Evolutionary conservation across 2,797 vertebrate species (phyloP).

Genomic region (Scleropages formosus): DNA sequence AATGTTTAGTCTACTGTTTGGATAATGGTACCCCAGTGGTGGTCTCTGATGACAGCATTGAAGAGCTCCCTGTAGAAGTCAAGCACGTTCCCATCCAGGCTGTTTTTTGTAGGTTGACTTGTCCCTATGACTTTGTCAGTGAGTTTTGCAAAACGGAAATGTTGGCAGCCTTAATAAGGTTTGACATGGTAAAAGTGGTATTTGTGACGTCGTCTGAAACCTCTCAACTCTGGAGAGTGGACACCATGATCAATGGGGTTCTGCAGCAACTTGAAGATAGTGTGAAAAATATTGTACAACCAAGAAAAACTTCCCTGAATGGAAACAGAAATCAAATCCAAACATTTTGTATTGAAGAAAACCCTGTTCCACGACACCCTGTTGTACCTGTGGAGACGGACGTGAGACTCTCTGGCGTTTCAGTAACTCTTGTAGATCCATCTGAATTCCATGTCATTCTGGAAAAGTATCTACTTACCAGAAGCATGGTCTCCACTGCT

Average conservation of each 20-base stretch:
- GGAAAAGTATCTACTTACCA: constrained; percentile 63
- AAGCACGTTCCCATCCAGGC: constrained; percentile 62
- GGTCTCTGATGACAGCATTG: constrained; percentile 54
- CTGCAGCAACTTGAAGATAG: constrained; percentile 46
- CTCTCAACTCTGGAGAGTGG: constrained; percentile 67
- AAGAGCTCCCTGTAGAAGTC: constrained; percentile 44
- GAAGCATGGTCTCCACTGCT: constrained; percentile 62
- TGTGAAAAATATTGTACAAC: constrained; percentile 1
- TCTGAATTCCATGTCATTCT: constrained; percentile 75
- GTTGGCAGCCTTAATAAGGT: constrained; percentile 48
- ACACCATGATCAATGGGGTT: constrained; percentile 57
- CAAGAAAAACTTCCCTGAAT: neutral
- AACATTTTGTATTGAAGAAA: neutral
- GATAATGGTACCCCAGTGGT: constrained; percentile 65
- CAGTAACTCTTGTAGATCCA: constrained; percentile 69
- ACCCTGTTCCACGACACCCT: constrained; percentile 44
- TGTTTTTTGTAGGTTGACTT: constrained; percentile 66
- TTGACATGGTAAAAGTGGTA: constrained; percentile 61
- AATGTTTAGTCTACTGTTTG: constrained; percentile 64
- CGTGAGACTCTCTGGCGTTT: constrained; percentile 63
- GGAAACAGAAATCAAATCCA: neutral
- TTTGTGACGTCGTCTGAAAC: constrained; percentile 62
- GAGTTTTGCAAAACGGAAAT: constrained; percentile 39
- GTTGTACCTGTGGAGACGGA: constrained; percentile 58
- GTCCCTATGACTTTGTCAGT: constrained; percentile 45